A percentile compares a stretch with the other conserved stretches of the same genome.
phyloP scores from a whole-genome alignment of 2,113 vertebrate species.

The Penelope pileata region DNA sequence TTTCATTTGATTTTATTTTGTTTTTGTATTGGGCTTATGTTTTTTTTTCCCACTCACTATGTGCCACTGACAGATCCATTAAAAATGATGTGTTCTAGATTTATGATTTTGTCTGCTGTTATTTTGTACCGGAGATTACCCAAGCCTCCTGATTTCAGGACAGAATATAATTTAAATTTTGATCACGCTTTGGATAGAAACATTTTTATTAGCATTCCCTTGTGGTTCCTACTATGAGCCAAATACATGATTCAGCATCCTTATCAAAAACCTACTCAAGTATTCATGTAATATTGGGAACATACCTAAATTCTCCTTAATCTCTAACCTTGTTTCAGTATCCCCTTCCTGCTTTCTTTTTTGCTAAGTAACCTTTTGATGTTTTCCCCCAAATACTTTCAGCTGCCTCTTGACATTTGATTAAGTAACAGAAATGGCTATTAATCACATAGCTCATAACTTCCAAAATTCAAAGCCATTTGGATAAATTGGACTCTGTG shows the following conservation, averaged over 20 bases:
- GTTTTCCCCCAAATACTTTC: not conserved
- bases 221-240: not conserved
- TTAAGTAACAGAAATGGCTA: not conserved
- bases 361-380: not conserved
- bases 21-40: not conserved
- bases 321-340: not conserved
- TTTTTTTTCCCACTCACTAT: not conserved
- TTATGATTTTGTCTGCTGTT: not conserved
- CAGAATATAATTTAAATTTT: not conserved
- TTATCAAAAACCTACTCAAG: not conserved
- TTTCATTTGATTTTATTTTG: not conserved
- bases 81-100: not conserved
- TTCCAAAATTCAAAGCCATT: not conserved
- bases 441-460: not conserved
- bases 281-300: not conserved
- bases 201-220: not conserved
- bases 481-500: not conserved
- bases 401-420: not conserved
- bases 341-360: not conserved
- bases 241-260: not conserved
- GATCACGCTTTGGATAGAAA: not conserved
- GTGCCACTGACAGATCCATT: not conserved
- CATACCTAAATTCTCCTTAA: not conserved
- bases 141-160: not conserved
- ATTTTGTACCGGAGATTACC: not conserved